Conservation (phyloP, 1,140 invertebrate genomes). For the Bombyx mori region ASM3026992v2 NC_085108.1:6909001-6909500, state of each 20-base stretch:
- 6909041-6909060: no score
- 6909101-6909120: no score
- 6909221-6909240: slow-evolving; percentile 18
- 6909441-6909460: neutral
- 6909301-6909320: neutral
- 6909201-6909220: slow-evolving; percentile 30
- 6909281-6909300: neutral
- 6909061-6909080: no score
- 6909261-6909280: no score
- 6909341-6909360: slow-evolving; percentile 12
- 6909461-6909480: no score
- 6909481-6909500: neutral
- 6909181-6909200: slow-evolving; percentile 27
- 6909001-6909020: no score
- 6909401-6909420: neutral
- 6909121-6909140: no score
- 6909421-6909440: neutral
- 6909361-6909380: slow-evolving; percentile 9
- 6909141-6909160: no score
- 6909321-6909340: slow-evolving; percentile 2
- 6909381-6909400: neutral
- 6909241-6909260: slow-evolving; percentile 9
- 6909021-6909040: no score
- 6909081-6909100: no score
- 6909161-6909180: slow-evolving; percentile 32